Evolutionary conservation across 1,140 invertebrate genomes (phyloP).

Genomic region (Drosophila trapezifrons): DNA sequence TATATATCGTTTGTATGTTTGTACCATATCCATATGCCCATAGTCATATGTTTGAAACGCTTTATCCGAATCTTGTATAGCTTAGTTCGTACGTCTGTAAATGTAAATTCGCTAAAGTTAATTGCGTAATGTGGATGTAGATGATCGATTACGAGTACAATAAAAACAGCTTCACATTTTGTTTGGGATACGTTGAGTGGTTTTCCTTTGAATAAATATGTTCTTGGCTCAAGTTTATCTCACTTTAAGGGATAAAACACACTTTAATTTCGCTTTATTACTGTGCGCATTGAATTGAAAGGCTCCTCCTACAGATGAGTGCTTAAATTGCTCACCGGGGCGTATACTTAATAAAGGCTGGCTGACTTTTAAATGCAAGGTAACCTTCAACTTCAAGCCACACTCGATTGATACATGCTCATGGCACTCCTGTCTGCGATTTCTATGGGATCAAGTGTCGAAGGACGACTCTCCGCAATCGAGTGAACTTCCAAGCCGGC

Average conservation of each 20-base stretch:
- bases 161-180: constrained; percentile 72
- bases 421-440: constrained; percentile 2
- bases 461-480: constrained; percentile 1
- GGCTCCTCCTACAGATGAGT: constrained; percentile 9
- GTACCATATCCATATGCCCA: constrained; percentile 58
- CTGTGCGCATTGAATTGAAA: constrained; percentile 10
- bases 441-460: constrained; percentile 22
- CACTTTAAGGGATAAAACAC: neutral
- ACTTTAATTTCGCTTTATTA: neutral
- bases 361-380: constrained; percentile 5
- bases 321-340: constrained; percentile 36
- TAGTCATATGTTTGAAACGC: constrained; percentile 60
- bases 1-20: constrained; percentile 56
- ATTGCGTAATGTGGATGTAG: constrained; percentile 23
- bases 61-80: constrained; percentile 58
- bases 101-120: constrained; percentile 42
- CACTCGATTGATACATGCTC: constrained; percentile 3
- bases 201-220: neutral
- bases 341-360: constrained; percentile 39
- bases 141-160: constrained; percentile 54
- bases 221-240: no score
- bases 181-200: constrained; percentile 59
- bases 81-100: constrained; percentile 46
- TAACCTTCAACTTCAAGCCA: constrained; percentile 7
- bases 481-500: constrained; percentile 8